Conservation (phyloP, 1,140 invertebrate species). For the Lepidurus arcticus region DNA sequence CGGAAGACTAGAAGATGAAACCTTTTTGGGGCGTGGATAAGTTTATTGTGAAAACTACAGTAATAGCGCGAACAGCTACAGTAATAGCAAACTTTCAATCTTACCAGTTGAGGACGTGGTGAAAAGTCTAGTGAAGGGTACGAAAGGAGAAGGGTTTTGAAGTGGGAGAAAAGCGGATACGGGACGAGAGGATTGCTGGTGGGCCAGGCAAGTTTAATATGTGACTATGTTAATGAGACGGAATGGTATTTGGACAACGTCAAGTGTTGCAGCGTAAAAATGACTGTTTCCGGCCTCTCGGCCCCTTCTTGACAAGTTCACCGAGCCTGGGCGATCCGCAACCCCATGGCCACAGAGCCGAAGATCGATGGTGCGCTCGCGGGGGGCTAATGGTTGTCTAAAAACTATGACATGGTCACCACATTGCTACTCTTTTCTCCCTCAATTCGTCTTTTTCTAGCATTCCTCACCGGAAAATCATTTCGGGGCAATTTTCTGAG, state of each 20-base stretch:
- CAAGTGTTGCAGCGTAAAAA: conserved; percentile 3
- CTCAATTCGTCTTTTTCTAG: neutral
- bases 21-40: too few species aligned
- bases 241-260: conserved; percentile 10
- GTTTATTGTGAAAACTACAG: too few species aligned
- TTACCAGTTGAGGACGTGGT: too few species aligned
- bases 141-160: neutral
- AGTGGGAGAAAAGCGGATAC: neutral
- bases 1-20: too few species aligned
- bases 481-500: neutral
- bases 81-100: too few species aligned
- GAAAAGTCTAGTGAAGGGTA: neutral
- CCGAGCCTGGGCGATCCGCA: neutral
- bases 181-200: neutral
- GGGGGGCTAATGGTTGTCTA: conserved; percentile 3
- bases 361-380: neutral
- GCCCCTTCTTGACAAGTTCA: neutral
- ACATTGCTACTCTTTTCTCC: neutral
- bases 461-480: neutral
- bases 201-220: neutral
- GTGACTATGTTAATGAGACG: conserved; percentile 13
- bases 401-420: neutral
- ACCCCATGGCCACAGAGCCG: neutral
- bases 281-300: neutral
- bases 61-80: too few species aligned